Percentiles rank a stretch among this genome's conserved stretches.
Evolutionary conservation across 2,113 vertebrate genomes (phyloP).

Genomic region (Colistium nudipinnis): DNA sequence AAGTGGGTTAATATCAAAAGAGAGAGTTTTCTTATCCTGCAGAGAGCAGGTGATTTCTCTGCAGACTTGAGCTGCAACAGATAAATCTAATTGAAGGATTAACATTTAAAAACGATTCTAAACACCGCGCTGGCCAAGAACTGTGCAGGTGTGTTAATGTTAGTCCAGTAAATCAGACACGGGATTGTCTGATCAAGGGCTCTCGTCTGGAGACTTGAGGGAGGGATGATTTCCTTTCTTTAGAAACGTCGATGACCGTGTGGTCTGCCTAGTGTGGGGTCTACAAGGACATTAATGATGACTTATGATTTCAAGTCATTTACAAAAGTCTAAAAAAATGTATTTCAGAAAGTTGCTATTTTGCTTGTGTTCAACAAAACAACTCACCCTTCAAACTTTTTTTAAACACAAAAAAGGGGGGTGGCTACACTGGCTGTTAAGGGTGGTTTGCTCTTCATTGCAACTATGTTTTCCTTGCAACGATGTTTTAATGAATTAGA

Average conservation of each 20-base stretch:
- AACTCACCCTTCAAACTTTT: neutral
- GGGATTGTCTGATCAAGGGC: slow-evolving; percentile 21
- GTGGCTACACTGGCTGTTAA: too few relatives aligned
- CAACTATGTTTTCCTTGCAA: too few relatives aligned
- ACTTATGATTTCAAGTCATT: too few relatives aligned
- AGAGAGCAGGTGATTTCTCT: slow-evolving; percentile 48
- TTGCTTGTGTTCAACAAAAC: neutral
- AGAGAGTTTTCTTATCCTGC: neutral
- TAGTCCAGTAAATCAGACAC: slow-evolving; percentile 65
- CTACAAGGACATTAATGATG: too few relatives aligned
- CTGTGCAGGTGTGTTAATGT: slow-evolving; percentile 74
- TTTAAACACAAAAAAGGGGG: too few relatives aligned
- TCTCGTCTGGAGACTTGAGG: slow-evolving; percentile 13
- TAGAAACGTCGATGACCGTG: too few relatives aligned
- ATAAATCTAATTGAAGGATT: slow-evolving; percentile 47
- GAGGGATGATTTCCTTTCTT: too few relatives aligned
- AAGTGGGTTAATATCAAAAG: too few relatives aligned
- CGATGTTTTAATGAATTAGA: too few relatives aligned
- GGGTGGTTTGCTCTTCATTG: too few relatives aligned
- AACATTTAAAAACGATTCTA: slow-evolving; percentile 69
- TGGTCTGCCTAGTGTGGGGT: too few relatives aligned
- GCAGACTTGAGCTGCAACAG: slow-evolving; percentile 18
- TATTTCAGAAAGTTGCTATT: neutral
- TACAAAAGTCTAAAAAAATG: neutral
- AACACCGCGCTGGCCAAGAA: slow-evolving; percentile 58